Percentiles rank a stretch among this genome's conserved stretches.
phyloP scores from a whole-genome alignment of 1,140 invertebrate genomes.

The Melipona quadrifasciata region DNA sequence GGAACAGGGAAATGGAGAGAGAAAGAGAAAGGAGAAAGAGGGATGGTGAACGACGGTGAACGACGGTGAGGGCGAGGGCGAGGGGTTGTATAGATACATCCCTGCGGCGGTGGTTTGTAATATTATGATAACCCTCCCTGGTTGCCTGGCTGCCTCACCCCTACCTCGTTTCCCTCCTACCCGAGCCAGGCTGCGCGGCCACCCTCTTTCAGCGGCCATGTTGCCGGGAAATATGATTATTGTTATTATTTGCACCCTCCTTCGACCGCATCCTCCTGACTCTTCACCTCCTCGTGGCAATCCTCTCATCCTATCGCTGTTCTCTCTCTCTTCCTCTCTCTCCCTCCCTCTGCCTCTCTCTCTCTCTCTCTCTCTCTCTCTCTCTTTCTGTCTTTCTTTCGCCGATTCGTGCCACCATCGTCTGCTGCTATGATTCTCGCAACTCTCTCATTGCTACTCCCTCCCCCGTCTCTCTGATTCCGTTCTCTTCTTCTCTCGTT shows the following conservation, averaged over 20 bases:
- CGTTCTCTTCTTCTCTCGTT: conserved; percentile 12
- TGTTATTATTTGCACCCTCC: conserved; percentile 82
- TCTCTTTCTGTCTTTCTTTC: conserved; percentile 42
- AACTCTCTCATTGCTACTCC: not conserved
- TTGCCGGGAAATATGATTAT: conserved; percentile 82
- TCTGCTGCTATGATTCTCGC: conserved; percentile 32
- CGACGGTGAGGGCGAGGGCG: conserved; percentile 58
- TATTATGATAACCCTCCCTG: conserved; percentile 81
- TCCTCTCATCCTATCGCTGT: conserved; percentile 58
- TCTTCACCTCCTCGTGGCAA: conserved; percentile 67
- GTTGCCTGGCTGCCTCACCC: conserved; percentile 65
- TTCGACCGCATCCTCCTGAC: conserved; percentile 73
- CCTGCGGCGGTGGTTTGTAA: conserved; percentile 81
- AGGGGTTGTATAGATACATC: conserved; percentile 79
- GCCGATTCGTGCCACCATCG: conserved; percentile 34
- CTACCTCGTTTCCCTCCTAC: conserved; percentile 64
- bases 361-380: conserved; percentile 28
- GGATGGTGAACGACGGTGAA: conserved; percentile 32
- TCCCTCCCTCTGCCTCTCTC: conserved; percentile 19
- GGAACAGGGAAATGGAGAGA: not conserved
- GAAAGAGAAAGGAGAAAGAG: conserved; percentile 5
- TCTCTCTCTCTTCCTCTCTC: conserved; percentile 31
- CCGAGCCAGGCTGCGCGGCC: conserved; percentile 67
- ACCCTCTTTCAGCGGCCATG: conserved; percentile 81
- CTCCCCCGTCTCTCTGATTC: not conserved